phyloP scores from a whole-genome alignment of 1,140 invertebrate genomes.

The Colletes latitarsis region DNA sequence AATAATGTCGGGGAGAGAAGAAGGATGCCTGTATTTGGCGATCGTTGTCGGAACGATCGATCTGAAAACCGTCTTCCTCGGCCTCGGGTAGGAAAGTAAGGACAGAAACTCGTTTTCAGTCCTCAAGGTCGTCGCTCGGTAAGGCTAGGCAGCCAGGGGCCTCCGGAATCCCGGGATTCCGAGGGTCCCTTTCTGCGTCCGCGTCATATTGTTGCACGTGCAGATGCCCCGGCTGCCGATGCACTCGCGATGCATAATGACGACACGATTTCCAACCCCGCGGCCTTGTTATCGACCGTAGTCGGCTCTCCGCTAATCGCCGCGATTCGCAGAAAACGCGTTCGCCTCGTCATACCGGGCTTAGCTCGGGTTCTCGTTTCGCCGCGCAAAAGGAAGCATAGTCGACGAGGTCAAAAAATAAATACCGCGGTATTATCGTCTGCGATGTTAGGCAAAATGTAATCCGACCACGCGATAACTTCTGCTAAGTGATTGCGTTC shows the following conservation, averaged over 20 bases:
- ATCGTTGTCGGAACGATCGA: conserved; percentile 63
- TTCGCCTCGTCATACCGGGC: not conserved
- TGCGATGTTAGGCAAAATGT: too few relatives aligned
- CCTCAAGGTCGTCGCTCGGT: conserved; percentile 59
- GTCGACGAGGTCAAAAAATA: too few relatives aligned
- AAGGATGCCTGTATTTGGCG: conserved; percentile 61
- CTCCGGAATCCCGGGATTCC: conserved; percentile 65
- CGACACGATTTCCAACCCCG: conserved; percentile 1
- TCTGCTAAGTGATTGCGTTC: too few relatives aligned
- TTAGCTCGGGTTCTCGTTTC: too few relatives aligned
- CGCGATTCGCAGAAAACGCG: not conserved
- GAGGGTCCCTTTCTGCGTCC: conserved; percentile 44
- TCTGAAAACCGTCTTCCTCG: conserved; percentile 61
- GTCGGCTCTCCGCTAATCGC: conserved; percentile 34
- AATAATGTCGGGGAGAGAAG: conserved; percentile 34
- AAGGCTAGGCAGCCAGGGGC: conserved; percentile 40
- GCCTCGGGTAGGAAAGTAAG: conserved; percentile 47
- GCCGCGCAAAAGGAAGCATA: too few relatives aligned
- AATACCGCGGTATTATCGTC: too few relatives aligned
- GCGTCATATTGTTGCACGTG: conserved; percentile 59
- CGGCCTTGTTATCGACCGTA: conserved; percentile 29
- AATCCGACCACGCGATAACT: too few relatives aligned
- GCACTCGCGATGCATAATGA: conserved; percentile 23
- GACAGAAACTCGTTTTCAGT: conserved; percentile 66
- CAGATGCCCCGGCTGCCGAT: conserved; percentile 51